Conservation (phyloP, 2,113 vertebrate species). For the Ciconia boyciana region DNA sequence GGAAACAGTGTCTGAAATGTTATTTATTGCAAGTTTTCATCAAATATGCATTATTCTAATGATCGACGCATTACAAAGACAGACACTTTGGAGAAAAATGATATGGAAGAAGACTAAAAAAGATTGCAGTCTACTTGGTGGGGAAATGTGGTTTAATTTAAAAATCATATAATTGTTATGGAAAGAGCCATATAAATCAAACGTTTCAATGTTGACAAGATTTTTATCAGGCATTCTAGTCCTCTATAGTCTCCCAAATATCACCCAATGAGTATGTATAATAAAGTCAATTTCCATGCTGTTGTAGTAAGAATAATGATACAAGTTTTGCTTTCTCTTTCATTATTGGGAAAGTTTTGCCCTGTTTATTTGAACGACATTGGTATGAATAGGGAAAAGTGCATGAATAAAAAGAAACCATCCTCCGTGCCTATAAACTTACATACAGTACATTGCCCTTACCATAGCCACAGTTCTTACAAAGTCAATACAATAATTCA, state of each 20-base stretch:
- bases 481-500: background rate
- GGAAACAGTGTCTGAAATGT: slow-evolving; percentile 56
- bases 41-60: slow-evolving; percentile 72
- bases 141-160: slow-evolving; percentile 56
- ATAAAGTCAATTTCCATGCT: slow-evolving; percentile 42
- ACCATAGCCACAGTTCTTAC: background rate
- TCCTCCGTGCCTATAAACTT: background rate
- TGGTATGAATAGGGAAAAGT: background rate
- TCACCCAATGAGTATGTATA: background rate
- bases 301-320: slow-evolving; percentile 29
- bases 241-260: background rate
- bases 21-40: slow-evolving; percentile 73
- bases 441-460: background rate
- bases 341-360: slow-evolving; percentile 12
- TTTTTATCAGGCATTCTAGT: slow-evolving; percentile 36
- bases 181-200: slow-evolving; percentile 67
- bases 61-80: slow-evolving; percentile 59
- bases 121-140: slow-evolving; percentile 40
- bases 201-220: slow-evolving; percentile 51
- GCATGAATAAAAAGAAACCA: background rate
- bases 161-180: slow-evolving; percentile 64
- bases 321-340: slow-evolving; percentile 5
- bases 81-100: slow-evolving; percentile 64
- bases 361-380: background rate
- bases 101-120: slow-evolving; percentile 25